Percentiles rank a stretch among this genome's conserved stretches.
Conservation (phyloP, 2,797 vertebrate genomes). For the Lophius americanus region DNA sequence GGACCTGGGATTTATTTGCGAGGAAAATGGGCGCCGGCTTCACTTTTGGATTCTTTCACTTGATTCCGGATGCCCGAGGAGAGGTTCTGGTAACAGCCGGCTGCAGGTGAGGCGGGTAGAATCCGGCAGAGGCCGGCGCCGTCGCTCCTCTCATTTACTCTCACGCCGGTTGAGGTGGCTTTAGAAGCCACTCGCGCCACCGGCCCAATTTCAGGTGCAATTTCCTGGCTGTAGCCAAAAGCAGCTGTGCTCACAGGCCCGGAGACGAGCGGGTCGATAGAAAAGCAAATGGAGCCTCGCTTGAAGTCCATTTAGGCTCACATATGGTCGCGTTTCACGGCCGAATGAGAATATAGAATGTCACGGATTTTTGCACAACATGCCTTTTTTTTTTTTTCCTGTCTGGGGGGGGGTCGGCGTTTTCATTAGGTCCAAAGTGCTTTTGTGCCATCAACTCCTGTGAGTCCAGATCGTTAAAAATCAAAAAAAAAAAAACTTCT, state of each 20-base stretch:
- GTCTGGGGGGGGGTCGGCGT: not conserved
- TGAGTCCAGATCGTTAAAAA: slow-evolving; percentile 23
- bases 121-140: slow-evolving; percentile 16
- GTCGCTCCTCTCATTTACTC: slow-evolving; percentile 55
- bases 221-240: slow-evolving; percentile 54
- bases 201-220: slow-evolving; percentile 72
- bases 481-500: slow-evolving; percentile 16
- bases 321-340: slow-evolving; percentile 53
- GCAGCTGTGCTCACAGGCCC: slow-evolving; percentile 64
- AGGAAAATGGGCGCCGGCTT: slow-evolving; percentile 45
- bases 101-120: slow-evolving; percentile 14
- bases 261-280: slow-evolving; percentile 34
- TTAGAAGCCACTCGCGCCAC: slow-evolving; percentile 56
- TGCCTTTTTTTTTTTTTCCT: slow-evolving; percentile 2
- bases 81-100: slow-evolving; percentile 29
- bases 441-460: slow-evolving; percentile 28
- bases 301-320: slow-evolving; percentile 40
- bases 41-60: slow-evolving; percentile 42
- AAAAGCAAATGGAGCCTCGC: slow-evolving; percentile 59
- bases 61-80: slow-evolving; percentile 32
- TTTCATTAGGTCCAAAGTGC: not conserved
- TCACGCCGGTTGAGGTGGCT: slow-evolving; percentile 46
- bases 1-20: slow-evolving; percentile 45
- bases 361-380: slow-evolving; percentile 9
- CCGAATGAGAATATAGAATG: slow-evolving; percentile 31